Base-by-base conservation (phyloP, 2,113 vertebrate species). In the Laticauda colubrina region DNA sequence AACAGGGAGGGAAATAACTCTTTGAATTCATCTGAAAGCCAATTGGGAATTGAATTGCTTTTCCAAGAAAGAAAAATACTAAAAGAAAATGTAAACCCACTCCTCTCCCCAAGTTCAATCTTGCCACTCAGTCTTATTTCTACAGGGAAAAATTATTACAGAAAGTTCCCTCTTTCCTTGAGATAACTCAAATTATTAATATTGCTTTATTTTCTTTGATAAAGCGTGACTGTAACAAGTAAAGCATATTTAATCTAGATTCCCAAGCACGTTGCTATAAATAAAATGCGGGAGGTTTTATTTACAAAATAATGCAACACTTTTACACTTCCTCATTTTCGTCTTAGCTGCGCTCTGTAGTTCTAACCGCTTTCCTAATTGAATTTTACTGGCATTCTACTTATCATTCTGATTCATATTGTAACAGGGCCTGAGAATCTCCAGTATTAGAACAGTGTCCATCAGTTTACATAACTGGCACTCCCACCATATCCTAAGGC, bases 261-360 rank as follows among this genome's bases (percentile, higher is more conserved):
- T 92, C 51, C 20, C 92, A 94, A 95, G 93, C 90, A 92, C 3
- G 26, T 85, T 94, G n/a, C 11, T 94, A 89, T 94, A 96, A 96
- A 92, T 45, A 89, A 29, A 39, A 75, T 85, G 39, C 7, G 43
- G 90, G 34, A 24, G 92, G 34, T 85, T 21, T 15, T 75, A 10
- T 15, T 53, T 92, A 93, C 90, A 59, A 87, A 61, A 87, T 92
- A 11, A 93, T 94, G 85, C 53, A 87, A 59, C 2, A 20, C 8
- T 85, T 89, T 29, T 21, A 57, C 29, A n/a, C 26, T 94, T 93
- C 90, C 21, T 87, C 9, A n/a, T 88, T 94, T 93, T 95, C 39
- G 43, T 56, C 92, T 64, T 21, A 75, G 54, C 45, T n/a, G 43
- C 54, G 93, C 87, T 94, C 75, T 59, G 51, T 56, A 53, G 87